Percentiles rank a stretch among this genome's conserved stretches.
phyloP scores from a whole-genome alignment of 2,113 vertebrate species.

The Etia nguti region DNA sequence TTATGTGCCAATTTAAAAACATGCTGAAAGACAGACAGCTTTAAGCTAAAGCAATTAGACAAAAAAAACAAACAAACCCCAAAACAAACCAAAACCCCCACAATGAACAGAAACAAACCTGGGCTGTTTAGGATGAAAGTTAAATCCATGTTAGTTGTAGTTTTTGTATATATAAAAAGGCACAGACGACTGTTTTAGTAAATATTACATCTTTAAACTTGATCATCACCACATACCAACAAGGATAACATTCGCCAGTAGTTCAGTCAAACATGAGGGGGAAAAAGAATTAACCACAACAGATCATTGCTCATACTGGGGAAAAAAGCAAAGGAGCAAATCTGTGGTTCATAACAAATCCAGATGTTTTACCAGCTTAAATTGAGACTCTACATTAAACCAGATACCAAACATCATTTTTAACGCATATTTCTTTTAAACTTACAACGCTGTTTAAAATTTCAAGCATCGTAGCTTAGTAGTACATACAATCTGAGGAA shows the following conservation, averaged over 20 bases:
- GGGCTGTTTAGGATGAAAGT: neutral
- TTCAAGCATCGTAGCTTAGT: neutral
- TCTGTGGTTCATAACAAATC: neutral
- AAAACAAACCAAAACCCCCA: neutral
- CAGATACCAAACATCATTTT: neutral
- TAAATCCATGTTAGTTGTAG: neutral
- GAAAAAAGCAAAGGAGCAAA: neutral
- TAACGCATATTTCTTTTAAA: neutral
- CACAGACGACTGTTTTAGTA: neutral
- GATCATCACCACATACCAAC: neutral
- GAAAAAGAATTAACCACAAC: neutral
- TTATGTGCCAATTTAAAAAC: neutral
- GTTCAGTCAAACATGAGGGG: neutral
- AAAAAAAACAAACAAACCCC: rapidly evolving
- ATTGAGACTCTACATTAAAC: neutral
- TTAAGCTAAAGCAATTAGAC: neutral
- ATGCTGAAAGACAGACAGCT: neutral
- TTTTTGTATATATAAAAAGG: neutral
- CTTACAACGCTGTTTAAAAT: neutral
- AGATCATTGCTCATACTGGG: neutral
- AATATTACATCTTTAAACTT: neutral
- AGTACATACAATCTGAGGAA: neutral
- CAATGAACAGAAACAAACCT: neutral
- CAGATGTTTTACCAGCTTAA: neutral
- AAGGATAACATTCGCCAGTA: neutral